Evolutionary conservation across 1,140 invertebrate genomes (phyloP).

Genomic region (Hycleus phaleratus): DNA sequence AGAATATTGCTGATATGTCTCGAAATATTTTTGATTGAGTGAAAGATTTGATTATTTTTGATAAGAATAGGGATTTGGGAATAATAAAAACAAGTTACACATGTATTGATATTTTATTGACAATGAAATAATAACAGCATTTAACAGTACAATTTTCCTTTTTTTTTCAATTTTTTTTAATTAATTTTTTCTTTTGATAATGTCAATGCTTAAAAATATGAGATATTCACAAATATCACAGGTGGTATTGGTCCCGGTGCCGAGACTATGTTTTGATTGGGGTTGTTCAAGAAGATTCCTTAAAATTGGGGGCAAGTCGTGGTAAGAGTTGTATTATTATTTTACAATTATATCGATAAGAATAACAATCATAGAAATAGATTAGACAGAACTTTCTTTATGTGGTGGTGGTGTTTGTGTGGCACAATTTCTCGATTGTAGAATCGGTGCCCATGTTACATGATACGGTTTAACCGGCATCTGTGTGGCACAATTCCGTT

Average conservation of each 20-base stretch:
- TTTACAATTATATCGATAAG: no score
- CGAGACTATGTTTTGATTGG: constrained; percentile 37
- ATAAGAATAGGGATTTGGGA: no score
- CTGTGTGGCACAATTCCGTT: constrained; percentile 40
- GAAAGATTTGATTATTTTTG: no score
- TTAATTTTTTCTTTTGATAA: constrained; percentile 29
- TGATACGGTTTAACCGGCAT: constrained; percentile 42
- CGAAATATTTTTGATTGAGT: no score
- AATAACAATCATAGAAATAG: no score
- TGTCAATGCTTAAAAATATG: constrained; percentile 37
- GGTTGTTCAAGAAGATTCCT: constrained; percentile 12
- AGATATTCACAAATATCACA: constrained; percentile 44
- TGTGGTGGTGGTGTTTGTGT: constrained; percentile 40
- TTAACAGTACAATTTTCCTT: constrained; percentile 16
- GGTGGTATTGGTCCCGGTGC: constrained; percentile 42
- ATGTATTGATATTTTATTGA: constrained; percentile 37
- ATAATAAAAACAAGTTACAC: constrained; percentile 16
- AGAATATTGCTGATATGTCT: no score
- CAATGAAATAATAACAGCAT: constrained; percentile 38
- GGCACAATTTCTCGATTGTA: constrained; percentile 38
- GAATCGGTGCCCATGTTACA: constrained; percentile 41
- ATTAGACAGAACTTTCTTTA: constrained; percentile 41
- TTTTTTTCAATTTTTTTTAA: background rate
- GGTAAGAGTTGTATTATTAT: no score
- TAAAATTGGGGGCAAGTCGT: background rate